These are phyloP conservation scores for Barbus barbus DNA, from an alignment of 2,113 vertebrate species.

Conservation along the genomic window DNA sequence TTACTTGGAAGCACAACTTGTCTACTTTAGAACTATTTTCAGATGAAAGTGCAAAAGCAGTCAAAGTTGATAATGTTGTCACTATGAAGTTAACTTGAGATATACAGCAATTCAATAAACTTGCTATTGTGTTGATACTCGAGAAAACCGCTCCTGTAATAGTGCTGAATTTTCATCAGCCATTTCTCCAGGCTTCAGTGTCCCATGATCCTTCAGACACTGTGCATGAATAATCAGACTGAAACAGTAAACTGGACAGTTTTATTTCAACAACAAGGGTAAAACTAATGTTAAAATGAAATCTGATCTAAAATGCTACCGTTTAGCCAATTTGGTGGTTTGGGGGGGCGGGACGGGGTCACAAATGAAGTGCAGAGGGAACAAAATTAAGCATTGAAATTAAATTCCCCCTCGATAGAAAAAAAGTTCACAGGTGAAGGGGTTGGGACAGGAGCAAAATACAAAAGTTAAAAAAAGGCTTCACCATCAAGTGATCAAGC, in stretches of 20 bases:
- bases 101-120: too few species aligned
- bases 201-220: too few species aligned
- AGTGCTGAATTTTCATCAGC: too few species aligned
- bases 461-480: constrained; percentile 76
- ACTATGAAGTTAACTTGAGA: too few species aligned
- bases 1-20: too few species aligned
- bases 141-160: too few species aligned
- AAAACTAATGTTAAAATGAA: constrained; percentile 79
- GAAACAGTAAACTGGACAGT: constrained; percentile 62
- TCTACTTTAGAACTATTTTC: too few species aligned
- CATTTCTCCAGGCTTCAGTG: too few species aligned
- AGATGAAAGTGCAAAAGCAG: too few species aligned
- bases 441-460: constrained; percentile 63
- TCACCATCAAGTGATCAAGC: constrained; percentile 72
- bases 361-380: constrained; percentile 57
- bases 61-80: too few species aligned
- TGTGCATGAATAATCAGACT: neutral
- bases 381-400: constrained; percentile 66
- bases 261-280: constrained; percentile 80
- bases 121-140: too few species aligned
- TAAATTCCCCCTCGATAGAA: constrained; percentile 67
- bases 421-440: constrained; percentile 68
- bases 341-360: constrained; percentile 46
- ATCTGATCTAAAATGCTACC: constrained; percentile 69
- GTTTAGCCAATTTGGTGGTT: constrained; percentile 65